Base-by-base conservation (phyloP, 2,797 vertebrate species). In the Spinus pinus region DNA sequence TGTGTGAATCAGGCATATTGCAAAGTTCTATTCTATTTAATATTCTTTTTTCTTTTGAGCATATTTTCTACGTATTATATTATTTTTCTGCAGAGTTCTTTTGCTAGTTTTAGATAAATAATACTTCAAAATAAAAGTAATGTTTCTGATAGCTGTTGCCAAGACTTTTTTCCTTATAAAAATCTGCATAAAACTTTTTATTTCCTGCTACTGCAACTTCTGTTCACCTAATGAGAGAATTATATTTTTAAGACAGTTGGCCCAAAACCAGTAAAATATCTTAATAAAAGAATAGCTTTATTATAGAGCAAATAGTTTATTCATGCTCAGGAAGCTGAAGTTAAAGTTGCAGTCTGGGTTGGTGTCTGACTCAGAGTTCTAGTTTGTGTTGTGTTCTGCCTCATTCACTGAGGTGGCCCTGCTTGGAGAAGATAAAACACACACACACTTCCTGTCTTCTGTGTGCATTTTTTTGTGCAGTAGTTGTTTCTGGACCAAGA, bases 401-500 rank as follows among this genome's bases (percentile, higher is more conserved):
- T 88, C 86, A 12, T 95, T 94, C 94, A 78, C 95, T 93, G 95
- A 96, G 96, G 95, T 97, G 96, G 96, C 96, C 96, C 73, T 64
- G 50, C 72, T 85, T 35, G 7, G 64, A 86, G 61, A 49, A 96
- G 92, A 96, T 97, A 95, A 97, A 97, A 94, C 87, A 49, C 84
- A 94, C 87, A 94, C 81, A 74, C 2, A 1, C 87, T 97, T 98
- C 95, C 97, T 97, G 95, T 93, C 95, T 95, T 96, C 88, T 91
- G n/a, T 72, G 78, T 80, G 66, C 69, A 0, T 84, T 87, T 91
- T 92, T 93, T 93, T 94, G 53, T 90, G 73, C 86, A 73, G 95
- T 91, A 94, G 88, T 97, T 97, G 86, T 97, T 96, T 95, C 96
- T 97, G 95, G 96, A 97, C 96, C 90, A 85, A 93, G 70, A 96